Conservation (phyloP, 2,797 vertebrate genomes). For the Urocyon cinereoargenteus region DNA sequence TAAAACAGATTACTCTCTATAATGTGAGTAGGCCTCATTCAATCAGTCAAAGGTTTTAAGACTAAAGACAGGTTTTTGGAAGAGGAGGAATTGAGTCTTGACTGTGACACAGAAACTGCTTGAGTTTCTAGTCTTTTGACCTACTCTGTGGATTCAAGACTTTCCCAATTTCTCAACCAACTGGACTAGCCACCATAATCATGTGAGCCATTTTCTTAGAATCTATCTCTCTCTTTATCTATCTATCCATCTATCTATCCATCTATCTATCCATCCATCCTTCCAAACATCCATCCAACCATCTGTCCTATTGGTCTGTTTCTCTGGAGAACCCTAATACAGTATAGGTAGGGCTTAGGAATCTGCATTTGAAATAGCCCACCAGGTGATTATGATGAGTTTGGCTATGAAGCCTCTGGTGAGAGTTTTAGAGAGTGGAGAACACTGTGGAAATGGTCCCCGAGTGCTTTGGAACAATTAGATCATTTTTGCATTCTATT, state of each 20-base stretch:
- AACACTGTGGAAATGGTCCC: not conserved
- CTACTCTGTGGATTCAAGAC: not conserved
- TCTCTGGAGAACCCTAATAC: not conserved
- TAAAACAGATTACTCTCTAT: not conserved
- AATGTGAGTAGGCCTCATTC: not conserved
- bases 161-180: not conserved
- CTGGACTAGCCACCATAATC: not conserved
- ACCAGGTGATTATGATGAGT: not conserved
- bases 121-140: not conserved
- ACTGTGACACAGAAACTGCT: not conserved
- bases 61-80: not conserved
- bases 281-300: not conserved
- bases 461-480: not conserved
- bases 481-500: not conserved
- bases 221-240: not conserved
- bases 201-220: not conserved
- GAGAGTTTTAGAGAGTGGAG: not conserved
- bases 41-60: not conserved
- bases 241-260: not conserved
- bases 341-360: not conserved
- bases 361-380: not conserved
- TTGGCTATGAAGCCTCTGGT: not conserved
- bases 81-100: not conserved
- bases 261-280: not conserved
- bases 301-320: not conserved